Evolutionary conservation across 1,140 invertebrate species (phyloP).

Genomic region (Musca domestica): DNA sequence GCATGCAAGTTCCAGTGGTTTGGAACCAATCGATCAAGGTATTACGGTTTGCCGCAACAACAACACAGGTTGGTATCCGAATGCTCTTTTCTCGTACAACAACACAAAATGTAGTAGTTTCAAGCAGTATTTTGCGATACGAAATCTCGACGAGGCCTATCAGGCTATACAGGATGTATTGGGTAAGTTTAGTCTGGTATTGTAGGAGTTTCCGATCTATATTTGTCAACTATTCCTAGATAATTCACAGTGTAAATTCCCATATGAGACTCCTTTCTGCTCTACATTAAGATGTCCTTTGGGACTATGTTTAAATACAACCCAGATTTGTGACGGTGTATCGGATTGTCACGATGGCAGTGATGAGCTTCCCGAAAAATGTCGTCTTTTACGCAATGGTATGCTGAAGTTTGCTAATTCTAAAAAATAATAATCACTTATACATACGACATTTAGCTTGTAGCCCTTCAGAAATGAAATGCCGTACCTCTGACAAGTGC

Average conservation of each 20-base stretch:
- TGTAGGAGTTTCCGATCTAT: not conserved
- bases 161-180: constrained; percentile 38
- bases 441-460: constrained; percentile 28
- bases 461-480: constrained; percentile 61
- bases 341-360: constrained; percentile 67
- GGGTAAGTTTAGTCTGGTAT: constrained; percentile 29
- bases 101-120: constrained; percentile 48
- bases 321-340: constrained; percentile 68
- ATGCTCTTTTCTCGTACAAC: constrained; percentile 42
- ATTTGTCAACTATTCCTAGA: constrained; percentile 30
- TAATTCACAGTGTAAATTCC: constrained; percentile 32
- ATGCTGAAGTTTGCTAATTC: constrained; percentile 20
- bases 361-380: constrained; percentile 62
- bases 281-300: constrained; percentile 61
- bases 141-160: constrained; percentile 38
- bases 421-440: not conserved
- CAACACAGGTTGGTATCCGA: constrained; percentile 46
- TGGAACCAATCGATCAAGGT: constrained; percentile 42
- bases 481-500: constrained; percentile 63
- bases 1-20: constrained; percentile 9
- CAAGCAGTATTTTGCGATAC: constrained; percentile 36
- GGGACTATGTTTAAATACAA: constrained; percentile 66
- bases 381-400: constrained; percentile 47
- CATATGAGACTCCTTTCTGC: constrained; percentile 53
- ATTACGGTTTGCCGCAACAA: constrained; percentile 43